Base-by-base conservation (phyloP, 2,888 invertebrate genomes). In the Tetheella fluctuosa region DNA sequence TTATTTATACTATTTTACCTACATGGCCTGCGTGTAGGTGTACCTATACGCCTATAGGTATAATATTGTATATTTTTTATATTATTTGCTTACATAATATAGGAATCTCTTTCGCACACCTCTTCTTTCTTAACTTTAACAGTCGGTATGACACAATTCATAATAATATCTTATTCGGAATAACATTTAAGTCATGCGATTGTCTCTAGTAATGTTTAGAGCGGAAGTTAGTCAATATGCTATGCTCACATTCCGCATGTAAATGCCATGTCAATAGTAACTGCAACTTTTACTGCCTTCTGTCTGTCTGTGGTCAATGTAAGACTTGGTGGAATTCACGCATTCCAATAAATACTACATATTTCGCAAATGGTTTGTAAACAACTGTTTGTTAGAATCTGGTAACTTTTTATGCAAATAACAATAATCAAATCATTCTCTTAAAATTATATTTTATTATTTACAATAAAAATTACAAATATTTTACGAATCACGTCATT, bases 271-370 rank as follows among this genome's bases (percentile, higher is more conserved):
- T 80, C 79, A 80, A 83, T 77, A 73, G 69, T 59, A 66, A 67
- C 71, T 68, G 75, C 76, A 65, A 77, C 77, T 79, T 81, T 85
- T 83, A 84, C 79, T 73, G 69, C 75, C 72, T 65, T 73, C 77
- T 77, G 78, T 80, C 75, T 73, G 70, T 75, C 74, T 64, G 61
- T 67, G 70, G 77, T 67, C 66, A 70, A 74, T 75, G 68, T 68
- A 58, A 20, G 58, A 64, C 57, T 60, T 66, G 48, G 64, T 63
- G 68, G 70, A 76, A 77, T 76, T 68, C 66, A 58, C 63, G 69
- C 68, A 20, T 20, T 7, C 20, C 10, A 48, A 20, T 48, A 48
- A 34, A 34, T 34, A 13, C 65, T 60, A 60, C 60, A 55, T 58
- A 60, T 61, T 59, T 52, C 55, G 25, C 20, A 15, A 48, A 48